A percentile compares a stretch with the other conserved stretches of the same genome.
Conservation (phyloP, 2,113 vertebrate genomes). For the Polyodon spathula region DNA sequence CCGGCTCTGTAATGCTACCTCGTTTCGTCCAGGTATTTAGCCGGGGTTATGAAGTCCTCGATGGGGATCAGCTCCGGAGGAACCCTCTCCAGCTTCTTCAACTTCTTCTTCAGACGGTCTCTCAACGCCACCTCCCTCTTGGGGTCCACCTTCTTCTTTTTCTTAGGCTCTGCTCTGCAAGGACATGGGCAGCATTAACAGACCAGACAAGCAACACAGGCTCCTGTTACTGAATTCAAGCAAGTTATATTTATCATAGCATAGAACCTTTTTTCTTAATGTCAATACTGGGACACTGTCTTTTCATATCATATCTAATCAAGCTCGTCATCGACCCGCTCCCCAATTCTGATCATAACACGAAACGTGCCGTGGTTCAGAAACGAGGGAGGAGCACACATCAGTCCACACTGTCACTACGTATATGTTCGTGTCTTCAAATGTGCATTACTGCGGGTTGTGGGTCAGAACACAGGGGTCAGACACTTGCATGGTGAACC, state of each 20-base stretch:
- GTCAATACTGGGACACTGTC: too few relatives aligned
- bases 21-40: constrained; percentile 59
- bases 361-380: too few relatives aligned
- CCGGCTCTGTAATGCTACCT: constrained; percentile 48
- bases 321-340: background rate
- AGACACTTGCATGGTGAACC: background rate
- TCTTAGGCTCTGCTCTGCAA: constrained; percentile 76
- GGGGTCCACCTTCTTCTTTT: constrained; percentile 85
- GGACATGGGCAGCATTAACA: constrained; percentile 5
- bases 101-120: constrained; percentile 79
- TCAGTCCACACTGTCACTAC: background rate
- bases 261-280: too few relatives aligned
- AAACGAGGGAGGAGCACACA: too few relatives aligned
- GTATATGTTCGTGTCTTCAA: background rate
- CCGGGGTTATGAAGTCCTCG: constrained; percentile 72
- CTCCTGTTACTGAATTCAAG: background rate
- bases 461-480: background rate
- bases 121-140: constrained; percentile 62
- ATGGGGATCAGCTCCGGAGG: constrained; percentile 83
- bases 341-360: background rate
- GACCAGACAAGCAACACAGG: constrained; percentile 7
- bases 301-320: background rate
- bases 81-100: constrained; percentile 77
- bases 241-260: background rate
- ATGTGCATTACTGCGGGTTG: background rate